Conservation (phyloP, 2,888 invertebrate genomes). For the Spodoptera exigua region DNA sequence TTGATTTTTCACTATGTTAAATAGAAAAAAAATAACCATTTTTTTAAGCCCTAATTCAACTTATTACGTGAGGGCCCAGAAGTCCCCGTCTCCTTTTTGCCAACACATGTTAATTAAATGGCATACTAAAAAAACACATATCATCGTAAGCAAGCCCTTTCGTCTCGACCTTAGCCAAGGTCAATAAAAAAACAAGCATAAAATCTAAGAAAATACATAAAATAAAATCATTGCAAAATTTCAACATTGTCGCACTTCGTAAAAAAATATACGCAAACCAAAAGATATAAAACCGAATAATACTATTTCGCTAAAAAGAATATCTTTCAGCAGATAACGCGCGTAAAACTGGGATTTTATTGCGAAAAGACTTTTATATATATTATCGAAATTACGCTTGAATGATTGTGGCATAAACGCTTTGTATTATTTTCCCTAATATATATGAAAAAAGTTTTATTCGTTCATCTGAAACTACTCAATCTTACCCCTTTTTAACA, state of each 20-base stretch:
- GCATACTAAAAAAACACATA: no score
- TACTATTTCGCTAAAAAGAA: constrained; percentile 31
- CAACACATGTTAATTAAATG: no score
- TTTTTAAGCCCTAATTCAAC: no score
- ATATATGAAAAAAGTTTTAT: constrained; percentile 2
- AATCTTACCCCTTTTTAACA: no score
- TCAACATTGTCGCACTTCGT: constrained; percentile 4
- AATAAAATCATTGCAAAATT: constrained; percentile 9
- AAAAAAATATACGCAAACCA: constrained; percentile 15
- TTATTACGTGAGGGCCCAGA: no score
- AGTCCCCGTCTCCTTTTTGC: no score
- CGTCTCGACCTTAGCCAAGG: not conserved
- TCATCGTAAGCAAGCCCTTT: no score
- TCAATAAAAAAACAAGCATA: not conserved
- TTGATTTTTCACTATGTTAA: no score
- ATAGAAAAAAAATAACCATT: no score
- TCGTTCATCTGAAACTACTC: not conserved
- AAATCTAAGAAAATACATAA: not conserved
- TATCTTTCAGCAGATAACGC: constrained; percentile 24
- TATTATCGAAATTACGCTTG: constrained; percentile 44
- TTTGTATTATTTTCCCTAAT: constrained; percentile 27
- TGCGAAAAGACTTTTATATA: constrained; percentile 26
- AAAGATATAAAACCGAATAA: constrained; percentile 22
- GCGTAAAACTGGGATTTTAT: constrained; percentile 56
- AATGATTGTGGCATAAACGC: constrained; percentile 43